Conservation (phyloP, 1,140 invertebrate species). For the Sycophila sp. region DNA sequence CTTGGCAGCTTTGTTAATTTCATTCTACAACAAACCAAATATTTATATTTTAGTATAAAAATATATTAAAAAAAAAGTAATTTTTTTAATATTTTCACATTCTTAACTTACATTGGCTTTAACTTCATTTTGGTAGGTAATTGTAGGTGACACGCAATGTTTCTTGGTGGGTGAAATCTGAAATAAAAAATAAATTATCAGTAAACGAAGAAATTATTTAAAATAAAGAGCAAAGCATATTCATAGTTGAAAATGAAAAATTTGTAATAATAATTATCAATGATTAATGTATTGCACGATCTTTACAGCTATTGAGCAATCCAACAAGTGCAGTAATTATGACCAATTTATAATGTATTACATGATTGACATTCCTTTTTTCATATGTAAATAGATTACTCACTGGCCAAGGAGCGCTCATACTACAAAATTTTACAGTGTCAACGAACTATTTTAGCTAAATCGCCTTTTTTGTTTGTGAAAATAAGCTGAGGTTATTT, state of each 20-base stretch:
- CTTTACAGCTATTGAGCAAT: not conserved
- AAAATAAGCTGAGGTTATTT: not conserved
- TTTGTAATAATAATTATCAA: not conserved
- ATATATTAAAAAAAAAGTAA: not conserved
- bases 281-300: not conserved
- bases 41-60: constrained; percentile 7
- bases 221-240: too few relatives aligned
- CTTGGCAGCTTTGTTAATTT: constrained; percentile 42
- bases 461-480: not conserved
- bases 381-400: not conserved
- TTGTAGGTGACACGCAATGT: constrained; percentile 47
- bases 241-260: too few relatives aligned
- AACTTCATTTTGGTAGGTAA: constrained; percentile 43
- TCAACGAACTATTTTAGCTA: not conserved
- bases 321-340: not conserved
- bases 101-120: constrained; percentile 44
- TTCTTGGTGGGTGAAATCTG: constrained; percentile 61
- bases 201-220: not conserved
- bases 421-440: not conserved
- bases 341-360: too few relatives aligned
- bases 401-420: constrained; percentile 23
- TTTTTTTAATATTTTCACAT: not conserved
- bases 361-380: not conserved
- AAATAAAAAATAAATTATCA: constrained; percentile 29
- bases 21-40: constrained; percentile 36